phyloP scores from a whole-genome alignment of 2,888 invertebrate species.

The Poecilus cupreus region DNA sequence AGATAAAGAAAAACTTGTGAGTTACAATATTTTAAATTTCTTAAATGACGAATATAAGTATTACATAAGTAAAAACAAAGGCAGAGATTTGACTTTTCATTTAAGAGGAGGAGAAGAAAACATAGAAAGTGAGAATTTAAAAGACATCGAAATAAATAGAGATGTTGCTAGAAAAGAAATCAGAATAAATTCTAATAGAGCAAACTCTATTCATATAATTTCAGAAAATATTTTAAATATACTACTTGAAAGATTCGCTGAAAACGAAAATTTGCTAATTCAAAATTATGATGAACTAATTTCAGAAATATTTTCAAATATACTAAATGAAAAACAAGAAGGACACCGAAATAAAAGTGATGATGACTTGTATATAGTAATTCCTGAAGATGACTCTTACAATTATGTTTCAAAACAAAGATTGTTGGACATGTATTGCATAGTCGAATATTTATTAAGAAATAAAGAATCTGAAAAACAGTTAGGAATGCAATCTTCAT shows the following conservation, averaged over 20 bases:
- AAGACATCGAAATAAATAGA: conserved; percentile 2
- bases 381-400: conserved; percentile 12
- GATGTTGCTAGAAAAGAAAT: conserved; percentile 13
- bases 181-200: neutral
- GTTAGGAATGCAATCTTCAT: neutral
- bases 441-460: conserved; percentile 44
- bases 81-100: neutral
- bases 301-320: neutral
- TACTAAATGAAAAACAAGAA: conserved; percentile 2
- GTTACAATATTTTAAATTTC: conserved; percentile 33
- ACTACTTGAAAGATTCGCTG: neutral
- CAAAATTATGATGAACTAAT: neutral
- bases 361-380: conserved; percentile 13
- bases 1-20: conserved; percentile 20
- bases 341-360: neutral
- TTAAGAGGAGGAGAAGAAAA: conserved; percentile 21
- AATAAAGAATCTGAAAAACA: neutral
- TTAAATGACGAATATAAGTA: conserved; percentile 45
- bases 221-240: conserved; percentile 5
- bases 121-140: neutral
- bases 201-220: neutral
- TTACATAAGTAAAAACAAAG: conserved; percentile 14
- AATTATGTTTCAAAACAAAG: conserved; percentile 33
- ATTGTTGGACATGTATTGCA: conserved; percentile 31
- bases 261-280: neutral